Conservation (phyloP, 1,140 invertebrate genomes). For the Drosophila elegans region DNA sequence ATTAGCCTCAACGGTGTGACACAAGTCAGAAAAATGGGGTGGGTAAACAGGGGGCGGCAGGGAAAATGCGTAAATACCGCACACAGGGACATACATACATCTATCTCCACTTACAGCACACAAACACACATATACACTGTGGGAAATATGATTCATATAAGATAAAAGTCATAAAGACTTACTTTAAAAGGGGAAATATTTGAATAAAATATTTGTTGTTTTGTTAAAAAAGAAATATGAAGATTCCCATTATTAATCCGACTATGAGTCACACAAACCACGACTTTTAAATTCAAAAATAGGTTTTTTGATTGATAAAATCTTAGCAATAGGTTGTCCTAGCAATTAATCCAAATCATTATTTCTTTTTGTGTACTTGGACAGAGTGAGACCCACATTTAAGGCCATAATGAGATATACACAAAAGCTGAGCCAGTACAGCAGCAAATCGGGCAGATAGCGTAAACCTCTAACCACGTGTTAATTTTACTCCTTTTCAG, state of each 20-base stretch:
- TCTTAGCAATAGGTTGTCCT: too few relatives aligned
- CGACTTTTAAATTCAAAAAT: too few relatives aligned
- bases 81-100: slow-evolving; percentile 50
- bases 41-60: background rate
- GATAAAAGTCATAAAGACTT: too few relatives aligned
- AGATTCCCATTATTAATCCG: too few relatives aligned
- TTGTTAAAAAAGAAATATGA: too few relatives aligned
- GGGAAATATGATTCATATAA: background rate
- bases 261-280: too few relatives aligned
- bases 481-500: slow-evolving; percentile 76
- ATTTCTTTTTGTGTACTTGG: slow-evolving; percentile 22
- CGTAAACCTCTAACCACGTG: slow-evolving; percentile 80
- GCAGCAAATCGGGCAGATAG: slow-evolving; percentile 70
- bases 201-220: too few relatives aligned
- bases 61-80: slow-evolving; percentile 78
- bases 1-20: slow-evolving; percentile 80
- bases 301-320: too few relatives aligned
- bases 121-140: slow-evolving; percentile 28
- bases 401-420: slow-evolving; percentile 77
- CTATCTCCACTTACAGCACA: slow-evolving; percentile 13
- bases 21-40: slow-evolving; percentile 50
- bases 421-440: slow-evolving; percentile 76
- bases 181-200: too few relatives aligned
- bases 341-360: too few relatives aligned
- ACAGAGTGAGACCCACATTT: slow-evolving; percentile 54